These are phyloP conservation scores for Notocelia uddmanniana DNA, from an alignment of 2,888 invertebrate species.

Conservation along the genomic window DNA sequence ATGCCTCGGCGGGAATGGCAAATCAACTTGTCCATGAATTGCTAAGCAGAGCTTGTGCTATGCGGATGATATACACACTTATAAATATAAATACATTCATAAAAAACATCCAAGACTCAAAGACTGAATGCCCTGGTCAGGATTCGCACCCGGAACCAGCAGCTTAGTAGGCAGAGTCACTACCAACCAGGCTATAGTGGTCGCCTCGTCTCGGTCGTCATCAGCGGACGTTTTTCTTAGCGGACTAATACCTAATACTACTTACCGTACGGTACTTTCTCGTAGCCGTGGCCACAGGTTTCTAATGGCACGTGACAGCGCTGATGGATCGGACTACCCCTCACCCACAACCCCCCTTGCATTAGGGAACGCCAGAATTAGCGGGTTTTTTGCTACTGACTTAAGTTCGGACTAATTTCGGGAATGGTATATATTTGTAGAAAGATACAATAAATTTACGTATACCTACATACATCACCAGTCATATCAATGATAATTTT, in stretches of 20 bases:
- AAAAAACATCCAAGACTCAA: too few relatives aligned
- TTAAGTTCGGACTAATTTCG: constrained; percentile 28
- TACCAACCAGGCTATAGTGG: too few relatives aligned
- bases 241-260: constrained; percentile 41
- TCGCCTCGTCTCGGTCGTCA: too few relatives aligned
- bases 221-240: background rate
- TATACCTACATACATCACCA: background rate
- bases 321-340: constrained; percentile 78
- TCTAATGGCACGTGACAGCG: constrained; percentile 84
- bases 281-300: constrained; percentile 49
- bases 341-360: constrained; percentile 47
- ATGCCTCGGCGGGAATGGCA: too few relatives aligned
- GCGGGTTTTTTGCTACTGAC: constrained; percentile 56
- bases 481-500: too few relatives aligned
- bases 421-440: constrained; percentile 4
- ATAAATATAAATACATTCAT: too few relatives aligned
- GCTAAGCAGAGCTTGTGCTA: too few relatives aligned
- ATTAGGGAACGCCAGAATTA: constrained; percentile 60
- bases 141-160: too few relatives aligned
- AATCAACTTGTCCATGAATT: too few relatives aligned
- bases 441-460: background rate
- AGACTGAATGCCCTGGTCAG: too few relatives aligned
- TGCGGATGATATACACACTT: too few relatives aligned
- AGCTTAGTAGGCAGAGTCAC: too few relatives aligned
- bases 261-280: constrained; percentile 53